Evolutionary conservation across 2,888 invertebrate genomes (phyloP), one percentile per base, ranked within the genome.

Genomic region (Microchrysa polita): DNA sequence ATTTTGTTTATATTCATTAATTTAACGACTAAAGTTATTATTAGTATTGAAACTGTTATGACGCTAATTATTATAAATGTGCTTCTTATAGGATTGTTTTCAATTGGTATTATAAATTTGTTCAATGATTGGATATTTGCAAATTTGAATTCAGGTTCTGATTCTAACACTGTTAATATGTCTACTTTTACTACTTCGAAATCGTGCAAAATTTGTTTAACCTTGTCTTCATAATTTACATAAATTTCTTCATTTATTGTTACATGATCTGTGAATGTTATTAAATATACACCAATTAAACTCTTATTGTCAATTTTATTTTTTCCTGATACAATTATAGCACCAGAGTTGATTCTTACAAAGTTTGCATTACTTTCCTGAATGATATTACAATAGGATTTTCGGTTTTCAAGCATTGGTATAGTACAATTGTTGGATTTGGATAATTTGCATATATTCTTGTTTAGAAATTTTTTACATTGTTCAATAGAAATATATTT

Each of bases 141-240:
- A 20, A 57, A 57, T 42, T 42, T 42, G 12, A 42, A 42, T 42
- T 42, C 12, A 7, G 42, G 12, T 44, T 16, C 52, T 40, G 18
- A 10, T 44, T 42, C 42, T 27, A 60, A 65, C 18, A 57, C 59
- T 52, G 22, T 44, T 48, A 74, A 60, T 34, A n/a, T 63, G 22
- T 73, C 27, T 22, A 42, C 14, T 2, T 14, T 14, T 14, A n/a
- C n/a, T 42, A 42, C 7, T 42, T 42, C 12, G 12, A 42, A 42
- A 42, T 42, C 12, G 42, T 42, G 42, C 42, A 42, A 42, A 12
- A 42, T 42, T 9, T 42, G 7, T 12, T 42, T 42, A 7, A 42
- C 42, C 12, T 42, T 42, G 42, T 42, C 12, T 42, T 42, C 42
- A 42, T 12, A 42, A 42, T 42, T 42, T 42, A 9, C 42, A 42